Evolutionary conservation across 2,113 vertebrate genomes (phyloP).

Genomic region (Pituophis catenifer): DNA sequence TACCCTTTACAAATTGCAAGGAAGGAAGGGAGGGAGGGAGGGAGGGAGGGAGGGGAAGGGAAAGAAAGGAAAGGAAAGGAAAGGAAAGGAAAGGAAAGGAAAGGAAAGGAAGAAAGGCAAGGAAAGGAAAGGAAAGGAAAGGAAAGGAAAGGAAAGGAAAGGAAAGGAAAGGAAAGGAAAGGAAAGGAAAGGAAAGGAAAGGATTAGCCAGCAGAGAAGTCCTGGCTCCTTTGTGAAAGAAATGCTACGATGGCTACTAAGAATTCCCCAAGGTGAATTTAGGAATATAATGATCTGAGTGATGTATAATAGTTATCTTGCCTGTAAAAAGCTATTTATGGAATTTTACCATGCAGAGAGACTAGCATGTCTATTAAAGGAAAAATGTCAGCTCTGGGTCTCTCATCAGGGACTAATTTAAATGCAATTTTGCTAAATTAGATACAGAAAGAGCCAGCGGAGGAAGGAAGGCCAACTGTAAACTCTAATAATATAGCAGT

Average conservation of each 20-base stretch:
- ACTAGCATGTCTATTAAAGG: constrained; percentile 74
- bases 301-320: constrained; percentile 61
- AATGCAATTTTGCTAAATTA: constrained; percentile 73
- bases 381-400: constrained; percentile 68
- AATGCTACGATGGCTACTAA: constrained; percentile 26
- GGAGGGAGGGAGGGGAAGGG: constrained; percentile 18
- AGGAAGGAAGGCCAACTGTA: constrained; percentile 55
- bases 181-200: constrained; percentile 36
- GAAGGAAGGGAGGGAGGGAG: neutral
- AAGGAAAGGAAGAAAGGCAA: constrained; percentile 28
- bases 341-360: constrained; percentile 65
- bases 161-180: constrained; percentile 41
- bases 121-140: constrained; percentile 23
- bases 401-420: constrained; percentile 71
- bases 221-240: constrained; percentile 43
- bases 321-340: constrained; percentile 60
- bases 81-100: constrained; percentile 44
- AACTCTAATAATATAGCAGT: constrained; percentile 53
- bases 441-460: constrained; percentile 54
- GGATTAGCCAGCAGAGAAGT: constrained; percentile 52
- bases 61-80: constrained; percentile 22
- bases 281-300: constrained; percentile 47
- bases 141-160: constrained; percentile 46
- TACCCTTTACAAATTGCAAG: constrained; percentile 25
- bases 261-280: constrained; percentile 66